These are phyloP conservation scores for Pseudomyrmex sp. DNA, from an alignment of 1,140 invertebrate species.

Conservation along the genomic window DNA sequence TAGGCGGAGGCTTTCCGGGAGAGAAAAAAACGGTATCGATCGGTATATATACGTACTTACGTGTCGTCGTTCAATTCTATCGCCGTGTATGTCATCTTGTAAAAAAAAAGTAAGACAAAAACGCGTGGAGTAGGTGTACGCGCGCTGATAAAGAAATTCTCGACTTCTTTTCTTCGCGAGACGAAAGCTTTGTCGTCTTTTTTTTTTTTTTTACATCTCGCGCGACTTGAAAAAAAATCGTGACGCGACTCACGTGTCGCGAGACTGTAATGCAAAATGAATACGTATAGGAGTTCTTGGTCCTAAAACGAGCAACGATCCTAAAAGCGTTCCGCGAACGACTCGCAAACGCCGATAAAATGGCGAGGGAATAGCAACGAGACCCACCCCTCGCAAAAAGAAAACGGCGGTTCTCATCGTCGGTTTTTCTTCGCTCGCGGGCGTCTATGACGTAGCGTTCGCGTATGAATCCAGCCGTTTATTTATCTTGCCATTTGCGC, in stretches of 20 bases:
- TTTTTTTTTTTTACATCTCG: neutral
- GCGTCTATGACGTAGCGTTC: too few relatives aligned
- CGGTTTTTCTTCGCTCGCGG: neutral
- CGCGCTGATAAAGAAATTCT: neutral
- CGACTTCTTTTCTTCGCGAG: neutral
- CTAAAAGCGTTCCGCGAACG: constrained; percentile 53
- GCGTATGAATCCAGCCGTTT: too few relatives aligned
- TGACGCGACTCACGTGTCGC: constrained; percentile 7
- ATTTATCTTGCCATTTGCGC: too few relatives aligned
- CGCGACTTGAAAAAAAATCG: constrained; percentile 16
- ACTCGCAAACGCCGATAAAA: constrained; percentile 57
- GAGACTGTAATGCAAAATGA: constrained; percentile 5
- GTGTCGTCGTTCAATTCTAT: constrained; percentile 1
- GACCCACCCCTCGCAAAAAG: neutral
- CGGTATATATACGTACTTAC: neutral
- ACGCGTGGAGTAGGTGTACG: too few relatives aligned
- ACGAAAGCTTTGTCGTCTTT: neutral
- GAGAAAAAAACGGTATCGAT: too few relatives aligned
- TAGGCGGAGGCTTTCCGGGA: neutral
- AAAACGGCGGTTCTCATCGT: neutral
- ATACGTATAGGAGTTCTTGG: neutral
- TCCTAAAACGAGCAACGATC: constrained; percentile 37
- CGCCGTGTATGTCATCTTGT: neutral
- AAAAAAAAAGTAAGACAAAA: too few relatives aligned
- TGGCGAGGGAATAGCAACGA: constrained; percentile 8